Evolutionary conservation across 2,113 vertebrate species (phyloP), one percentile per base, ranked within the genome.

Genomic region (Tachuris rubrigastra): DNA sequence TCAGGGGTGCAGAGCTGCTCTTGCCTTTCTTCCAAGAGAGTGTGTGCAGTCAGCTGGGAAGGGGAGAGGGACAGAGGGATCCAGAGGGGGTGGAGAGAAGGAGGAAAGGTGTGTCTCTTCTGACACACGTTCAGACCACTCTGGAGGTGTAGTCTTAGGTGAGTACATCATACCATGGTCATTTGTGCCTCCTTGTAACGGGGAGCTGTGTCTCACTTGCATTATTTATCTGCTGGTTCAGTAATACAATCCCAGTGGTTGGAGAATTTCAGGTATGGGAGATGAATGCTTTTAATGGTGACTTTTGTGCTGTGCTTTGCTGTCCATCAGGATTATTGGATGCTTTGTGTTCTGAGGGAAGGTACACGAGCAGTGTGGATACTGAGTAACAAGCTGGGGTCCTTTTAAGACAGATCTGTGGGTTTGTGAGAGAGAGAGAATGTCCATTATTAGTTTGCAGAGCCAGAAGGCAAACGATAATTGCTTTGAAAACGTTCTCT

Each of bases 61-160:
- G 12, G 59, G 49, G n/a, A 10, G 13, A 4, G 81, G 44, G 47
- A 41, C 10, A 3, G 52, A 4, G 83, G 16, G 30, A 42, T 9
- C 59, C 1, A 1, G 5, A 80, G 78, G 94, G 91, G 95, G 96
- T 94, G 96, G 97, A 94, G 97, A 96, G 91, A 72, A 58, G 39
- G 60, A 31, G 84, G 87, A 76, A 91, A 97, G 93, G 95, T 78
- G 85, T 76, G 91, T 88, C 95, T 87, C 6, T 59, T 12, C 46
- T 10, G 28, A 46, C 86, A 58, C 62, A 8, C 21, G 73, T 22
- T 73, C 90, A 72, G 71, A 76, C 12, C 7, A 3, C 91, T 73
- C 87, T 6, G 85, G 78, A 87, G 74, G 25, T 63, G 60, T 20
- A 9, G 67, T 1, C 46, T 18, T 5, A 18, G 82, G 79, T 65